These are phyloP conservation scores for Agapostemon virescens DNA, from an alignment of 2,888 invertebrate genomes.

Conservation along the genomic window DNA sequence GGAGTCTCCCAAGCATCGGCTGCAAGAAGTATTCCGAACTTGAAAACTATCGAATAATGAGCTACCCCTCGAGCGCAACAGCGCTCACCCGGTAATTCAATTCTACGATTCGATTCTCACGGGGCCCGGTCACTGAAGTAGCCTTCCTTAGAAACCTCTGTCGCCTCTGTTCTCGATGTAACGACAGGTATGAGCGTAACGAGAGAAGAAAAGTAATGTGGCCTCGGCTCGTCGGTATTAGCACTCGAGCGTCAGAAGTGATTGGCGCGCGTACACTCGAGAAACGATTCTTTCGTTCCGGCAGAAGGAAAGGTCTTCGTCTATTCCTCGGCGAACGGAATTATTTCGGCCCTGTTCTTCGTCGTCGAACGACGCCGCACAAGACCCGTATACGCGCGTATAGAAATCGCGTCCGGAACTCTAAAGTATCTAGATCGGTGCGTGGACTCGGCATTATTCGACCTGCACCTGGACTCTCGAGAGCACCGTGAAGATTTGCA, in stretches of 20 bases:
- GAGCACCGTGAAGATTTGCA: conserved; percentile 73
- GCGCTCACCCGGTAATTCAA: conserved; percentile 56
- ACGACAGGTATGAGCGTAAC: conserved; percentile 57
- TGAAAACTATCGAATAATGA: conserved; percentile 61
- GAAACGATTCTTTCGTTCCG: conserved; percentile 49
- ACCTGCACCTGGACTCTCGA: conserved; percentile 77
- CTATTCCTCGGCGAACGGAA: conserved; percentile 28
- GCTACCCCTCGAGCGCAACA: conserved; percentile 51
- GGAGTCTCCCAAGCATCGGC: background rate
- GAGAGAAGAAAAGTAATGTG: conserved; percentile 26
- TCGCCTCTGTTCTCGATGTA: conserved; percentile 43
- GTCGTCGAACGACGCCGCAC: conserved; percentile 20
- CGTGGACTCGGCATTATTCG: conserved; percentile 63
- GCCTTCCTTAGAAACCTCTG: conserved; percentile 56
- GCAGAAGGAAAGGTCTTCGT: conserved; percentile 10
- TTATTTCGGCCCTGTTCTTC: conserved; percentile 19
- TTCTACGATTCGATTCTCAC: conserved; percentile 67
- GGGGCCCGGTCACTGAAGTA: conserved; percentile 55
- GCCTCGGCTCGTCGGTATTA: conserved; percentile 53
- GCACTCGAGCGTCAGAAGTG: conserved; percentile 48
- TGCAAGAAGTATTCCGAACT: conserved; percentile 40
- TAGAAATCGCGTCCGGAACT: conserved; percentile 59
- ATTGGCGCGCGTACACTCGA: conserved; percentile 63
- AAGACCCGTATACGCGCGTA: conserved; percentile 45
- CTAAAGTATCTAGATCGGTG: conserved; percentile 70